Evolutionary conservation across 1,140 invertebrate species (phyloP).

Genomic region (Bicyclus anynana): DNA sequence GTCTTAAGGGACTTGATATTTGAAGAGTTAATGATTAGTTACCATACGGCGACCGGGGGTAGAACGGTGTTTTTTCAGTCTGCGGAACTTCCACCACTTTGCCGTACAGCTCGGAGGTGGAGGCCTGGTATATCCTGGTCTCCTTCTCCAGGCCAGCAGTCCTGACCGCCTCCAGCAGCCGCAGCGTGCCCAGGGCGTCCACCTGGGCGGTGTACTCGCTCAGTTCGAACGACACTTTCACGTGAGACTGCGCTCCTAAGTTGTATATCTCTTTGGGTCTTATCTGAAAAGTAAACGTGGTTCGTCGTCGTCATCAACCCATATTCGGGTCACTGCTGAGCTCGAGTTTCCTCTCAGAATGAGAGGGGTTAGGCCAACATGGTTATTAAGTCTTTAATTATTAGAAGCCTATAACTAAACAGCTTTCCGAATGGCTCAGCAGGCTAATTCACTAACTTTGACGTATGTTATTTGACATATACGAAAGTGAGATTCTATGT

Average conservation of each 20-base stretch:
- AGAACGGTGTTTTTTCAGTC: conserved; percentile 98
- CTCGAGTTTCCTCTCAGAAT: too few relatives aligned
- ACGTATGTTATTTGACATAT: too few relatives aligned
- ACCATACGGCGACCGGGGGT: conserved; percentile 99
- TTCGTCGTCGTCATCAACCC: too few relatives aligned
- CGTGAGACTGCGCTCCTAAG: conserved; percentile 99
- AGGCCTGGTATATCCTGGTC: conserved; percentile 98
- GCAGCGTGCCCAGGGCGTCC: conserved; percentile 97
- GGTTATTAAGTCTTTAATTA: too few relatives aligned
- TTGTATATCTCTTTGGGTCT: conserved; percentile 98
- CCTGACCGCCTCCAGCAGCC: conserved; percentile 96
- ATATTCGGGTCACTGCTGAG: too few relatives aligned
- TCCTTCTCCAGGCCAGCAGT: conserved; percentile 92
- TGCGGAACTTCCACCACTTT: conserved; percentile 98
- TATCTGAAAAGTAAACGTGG: conserved; percentile 72
- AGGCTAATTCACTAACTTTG: too few relatives aligned
- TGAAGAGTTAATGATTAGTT: conserved; percentile 44
- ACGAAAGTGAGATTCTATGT: too few relatives aligned
- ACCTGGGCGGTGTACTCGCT: conserved; percentile 99
- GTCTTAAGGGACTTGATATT: too few relatives aligned
- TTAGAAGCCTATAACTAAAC: too few relatives aligned
- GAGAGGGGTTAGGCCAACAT: too few relatives aligned
- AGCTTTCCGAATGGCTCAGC: too few relatives aligned
- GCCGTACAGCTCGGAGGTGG: conserved; percentile 99
- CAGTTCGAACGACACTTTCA: conserved; percentile 98